phyloP scores from a whole-genome alignment of 2,888 invertebrate species.

The Phalera bucephala region DNA sequence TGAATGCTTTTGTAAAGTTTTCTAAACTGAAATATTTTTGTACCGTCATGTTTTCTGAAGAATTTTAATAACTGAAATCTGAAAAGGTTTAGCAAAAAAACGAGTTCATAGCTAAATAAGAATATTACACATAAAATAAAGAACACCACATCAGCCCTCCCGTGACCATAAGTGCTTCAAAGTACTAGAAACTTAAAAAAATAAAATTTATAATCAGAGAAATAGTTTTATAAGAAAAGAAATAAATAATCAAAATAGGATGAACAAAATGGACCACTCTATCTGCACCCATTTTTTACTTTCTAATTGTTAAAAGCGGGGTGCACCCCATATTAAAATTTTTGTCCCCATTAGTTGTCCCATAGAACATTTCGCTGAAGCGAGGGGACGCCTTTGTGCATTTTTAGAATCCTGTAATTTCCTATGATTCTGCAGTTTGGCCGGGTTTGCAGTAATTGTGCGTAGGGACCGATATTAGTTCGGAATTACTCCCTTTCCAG shows the following conservation, averaged over 20 bases:
- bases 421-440: slow-evolving; percentile 74
- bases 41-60: no score
- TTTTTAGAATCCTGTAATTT: slow-evolving; percentile 78
- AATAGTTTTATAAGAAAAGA: background rate
- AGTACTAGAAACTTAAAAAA: no score
- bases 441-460: slow-evolving; percentile 65
- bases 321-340: slow-evolving; percentile 73
- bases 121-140: no score
- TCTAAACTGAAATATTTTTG: no score
- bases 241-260: no score
- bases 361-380: slow-evolving; percentile 49
- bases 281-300: no score
- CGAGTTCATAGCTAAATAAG: no score
- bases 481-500: slow-evolving; percentile 58
- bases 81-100: no score
- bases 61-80: no score
- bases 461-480: slow-evolving; percentile 62
- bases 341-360: slow-evolving; percentile 68
- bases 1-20: no score
- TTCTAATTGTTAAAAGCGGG: slow-evolving; percentile 59
- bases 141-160: no score
- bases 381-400: slow-evolving; percentile 61
- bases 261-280: slow-evolving; percentile 12
- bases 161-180: no score
- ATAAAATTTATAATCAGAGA: background rate